Conservation (phyloP, 2,888 invertebrate genomes). For the Leucozona laternaria region DNA sequence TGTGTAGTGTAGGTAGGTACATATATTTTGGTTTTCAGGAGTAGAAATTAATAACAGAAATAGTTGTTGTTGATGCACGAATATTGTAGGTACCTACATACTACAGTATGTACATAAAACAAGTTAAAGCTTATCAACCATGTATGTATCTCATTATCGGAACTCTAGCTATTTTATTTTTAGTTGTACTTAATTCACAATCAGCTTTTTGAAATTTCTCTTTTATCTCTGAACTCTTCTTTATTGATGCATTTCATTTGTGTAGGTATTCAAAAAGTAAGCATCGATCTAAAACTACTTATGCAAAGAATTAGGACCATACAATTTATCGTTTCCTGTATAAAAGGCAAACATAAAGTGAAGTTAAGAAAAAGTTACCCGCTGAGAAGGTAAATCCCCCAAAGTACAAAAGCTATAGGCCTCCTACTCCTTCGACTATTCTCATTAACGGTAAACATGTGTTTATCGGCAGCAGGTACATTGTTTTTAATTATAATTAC, state of each 20-base stretch:
- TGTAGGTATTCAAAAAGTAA: background rate
- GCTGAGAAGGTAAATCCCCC: constrained; percentile 29
- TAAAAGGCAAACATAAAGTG: background rate
- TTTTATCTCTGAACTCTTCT: background rate
- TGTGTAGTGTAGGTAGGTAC: too few relatives aligned
- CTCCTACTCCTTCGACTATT: constrained; percentile 9
- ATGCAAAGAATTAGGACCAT: background rate
- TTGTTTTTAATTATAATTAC: constrained; percentile 67
- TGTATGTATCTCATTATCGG: too few relatives aligned
- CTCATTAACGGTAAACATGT: constrained; percentile 28
- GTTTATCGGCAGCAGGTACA: constrained; percentile 34
- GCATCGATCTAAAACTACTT: background rate
- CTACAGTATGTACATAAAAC: too few relatives aligned
- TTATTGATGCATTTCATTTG: background rate
- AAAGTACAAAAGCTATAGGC: constrained; percentile 30
- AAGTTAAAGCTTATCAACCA: too few relatives aligned
- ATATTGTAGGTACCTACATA: too few relatives aligned
- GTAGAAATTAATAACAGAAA: too few relatives aligned
- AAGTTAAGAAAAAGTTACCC: constrained; percentile 25
- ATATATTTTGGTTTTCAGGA: too few relatives aligned
- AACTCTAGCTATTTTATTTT: too few relatives aligned
- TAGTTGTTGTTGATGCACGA: too few relatives aligned
- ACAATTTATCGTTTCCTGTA: background rate
- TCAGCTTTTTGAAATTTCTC: background rate
- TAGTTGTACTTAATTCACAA: background rate